These are phyloP conservation scores for Coremacera marginata DNA, from an alignment of 2,888 invertebrate species.

Conservation along the genomic window DNA sequence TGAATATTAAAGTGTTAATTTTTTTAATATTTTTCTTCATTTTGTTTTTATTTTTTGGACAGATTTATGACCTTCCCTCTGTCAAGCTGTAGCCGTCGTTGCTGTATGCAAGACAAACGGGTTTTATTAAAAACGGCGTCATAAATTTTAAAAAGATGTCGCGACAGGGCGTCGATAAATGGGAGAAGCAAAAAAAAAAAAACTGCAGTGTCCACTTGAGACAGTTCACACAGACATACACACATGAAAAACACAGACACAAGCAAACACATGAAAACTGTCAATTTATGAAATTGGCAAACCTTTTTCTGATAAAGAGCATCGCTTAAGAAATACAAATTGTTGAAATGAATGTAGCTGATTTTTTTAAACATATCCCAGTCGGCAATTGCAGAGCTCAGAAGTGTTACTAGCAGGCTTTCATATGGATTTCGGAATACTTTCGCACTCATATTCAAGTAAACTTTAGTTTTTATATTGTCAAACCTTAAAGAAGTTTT, in stretches of 20 bases:
- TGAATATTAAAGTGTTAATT: background rate
- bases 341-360: background rate
- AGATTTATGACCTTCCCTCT: background rate
- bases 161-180: background rate
- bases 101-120: conserved; percentile 4
- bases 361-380: too few species aligned
- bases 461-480: too few species aligned
- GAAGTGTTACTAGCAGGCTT: too few species aligned
- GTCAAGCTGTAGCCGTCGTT: background rate
- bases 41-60: background rate
- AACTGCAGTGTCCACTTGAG: background rate
- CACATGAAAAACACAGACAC: background rate
- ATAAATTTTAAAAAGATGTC: conserved; percentile 15
- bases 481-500: too few species aligned
- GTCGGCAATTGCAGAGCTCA: too few species aligned
- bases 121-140: background rate
- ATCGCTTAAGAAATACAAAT: background rate
- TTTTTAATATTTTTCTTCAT: background rate
- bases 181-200: background rate
- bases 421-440: too few species aligned
- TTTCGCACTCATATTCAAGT: too few species aligned
- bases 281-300: background rate
- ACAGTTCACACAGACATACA: background rate
- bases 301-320: background rate
- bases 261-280: background rate